Evolutionary conservation across 2,797 vertebrate genomes (phyloP), one percentile per base, ranked within the genome.

Genomic region (Acipenser ruthenus): DNA sequence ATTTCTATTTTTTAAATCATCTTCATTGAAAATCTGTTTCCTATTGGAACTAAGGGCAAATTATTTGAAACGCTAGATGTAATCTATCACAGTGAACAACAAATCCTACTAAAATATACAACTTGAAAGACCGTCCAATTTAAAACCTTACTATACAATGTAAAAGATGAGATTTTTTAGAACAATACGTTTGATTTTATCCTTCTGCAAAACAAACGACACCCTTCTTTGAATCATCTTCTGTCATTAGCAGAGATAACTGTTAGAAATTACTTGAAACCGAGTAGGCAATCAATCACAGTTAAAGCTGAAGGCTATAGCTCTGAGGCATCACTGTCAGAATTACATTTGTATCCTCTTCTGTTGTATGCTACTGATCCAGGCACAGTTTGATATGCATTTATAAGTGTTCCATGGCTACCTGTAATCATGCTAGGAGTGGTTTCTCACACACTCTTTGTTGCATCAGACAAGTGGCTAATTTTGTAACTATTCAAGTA

Each of bases 241-340:
- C 59, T n/a, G 61, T 65, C 66, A 71, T 67, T 71, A 71, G 60
- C 61, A 71, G 58, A 64, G 66, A 60, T 67, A 67, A 58, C 69
- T 15, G 61, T 66, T 65, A 15, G 61, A 64, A 63, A 67, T 23
- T 50, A 66, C 53, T 60, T 53, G 13, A 47, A 64, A 66, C 49
- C 11, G 11, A 10, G 56, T 49, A 65, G 49, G 53, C 56, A 53
- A 65, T 71, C 55, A 67, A 71, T 71, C 69, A 71, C 47, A 49
- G 61, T 65, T 64, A 53, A 67, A 55, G 47, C 12, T 64, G 65
- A 67, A 53, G 65, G 49, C 56, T 18, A 58, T 18, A 60, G 55
- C 23, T 62, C 49, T 10, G 53, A 60, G 69, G 65, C 55, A 49
- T 8, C n/a, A 9, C 50, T 60, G 48, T 60, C 65, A 66, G 15